These are phyloP conservation scores for Polydesmus complanatus DNA, from an alignment of 2,888 invertebrate genomes.

Conservation along the genomic window DNA sequence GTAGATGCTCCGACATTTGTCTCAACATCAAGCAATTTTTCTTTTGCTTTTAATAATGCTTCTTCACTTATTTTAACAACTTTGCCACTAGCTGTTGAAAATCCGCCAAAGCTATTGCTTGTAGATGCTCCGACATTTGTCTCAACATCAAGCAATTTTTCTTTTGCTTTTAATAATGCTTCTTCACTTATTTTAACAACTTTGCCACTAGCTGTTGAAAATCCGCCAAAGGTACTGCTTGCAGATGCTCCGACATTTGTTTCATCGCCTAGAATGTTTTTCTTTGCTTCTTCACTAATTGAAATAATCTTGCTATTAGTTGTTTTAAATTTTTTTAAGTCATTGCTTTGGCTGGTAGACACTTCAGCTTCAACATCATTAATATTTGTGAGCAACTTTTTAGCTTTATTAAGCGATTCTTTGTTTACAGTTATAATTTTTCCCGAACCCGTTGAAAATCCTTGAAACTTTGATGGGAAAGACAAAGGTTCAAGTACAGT, in stretches of 20 bases:
- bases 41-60: conserved; percentile 7
- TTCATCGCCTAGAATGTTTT: too few species aligned
- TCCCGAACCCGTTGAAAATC: conserved; percentile 16
- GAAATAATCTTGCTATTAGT: too few species aligned
- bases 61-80: conserved; percentile 28
- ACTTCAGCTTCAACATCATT: too few species aligned
- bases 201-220: not conserved
- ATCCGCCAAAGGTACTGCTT: not conserved
- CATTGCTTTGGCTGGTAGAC: too few species aligned
- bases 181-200: not conserved
- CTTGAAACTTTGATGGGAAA: not conserved
- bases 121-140: not conserved
- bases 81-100: conserved; percentile 17
- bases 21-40: conserved; percentile 4
- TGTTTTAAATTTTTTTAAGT: too few species aligned
- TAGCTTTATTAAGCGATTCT: conserved; percentile 5
- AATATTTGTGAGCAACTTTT: not conserved
- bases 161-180: not conserved
- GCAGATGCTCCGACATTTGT: not conserved
- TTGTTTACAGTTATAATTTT: not conserved
- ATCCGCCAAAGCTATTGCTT: not conserved
- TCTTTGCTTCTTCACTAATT: too few species aligned
- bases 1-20: too few species aligned
- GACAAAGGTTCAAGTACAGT: not conserved
- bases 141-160: not conserved